Evolutionary conservation across 2,797 vertebrate genomes (phyloP).

Genomic region (Chelonia mydas): DNA sequence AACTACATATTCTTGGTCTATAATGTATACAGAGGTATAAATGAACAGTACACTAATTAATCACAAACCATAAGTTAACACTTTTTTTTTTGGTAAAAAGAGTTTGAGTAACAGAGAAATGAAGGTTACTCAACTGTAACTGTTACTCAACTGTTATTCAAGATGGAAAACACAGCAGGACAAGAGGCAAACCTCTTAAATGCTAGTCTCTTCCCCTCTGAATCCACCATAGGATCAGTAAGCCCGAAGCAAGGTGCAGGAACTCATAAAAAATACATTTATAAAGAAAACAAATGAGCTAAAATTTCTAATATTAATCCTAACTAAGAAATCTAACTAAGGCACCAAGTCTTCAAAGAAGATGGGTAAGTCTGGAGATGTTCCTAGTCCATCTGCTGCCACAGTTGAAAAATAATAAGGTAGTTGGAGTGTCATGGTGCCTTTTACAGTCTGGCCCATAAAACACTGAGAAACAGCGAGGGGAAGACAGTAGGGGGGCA

Average conservation of each 20-base stretch:
- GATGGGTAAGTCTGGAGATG: background rate
- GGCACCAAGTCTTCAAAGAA: background rate
- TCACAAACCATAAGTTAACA: background rate
- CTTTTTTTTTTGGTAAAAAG: too few species aligned
- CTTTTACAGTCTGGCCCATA: background rate
- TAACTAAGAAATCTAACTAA: background rate
- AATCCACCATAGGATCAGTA: background rate
- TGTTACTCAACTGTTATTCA: background rate
- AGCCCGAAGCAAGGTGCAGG: background rate
- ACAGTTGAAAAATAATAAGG: background rate
- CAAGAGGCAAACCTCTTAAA: background rate
- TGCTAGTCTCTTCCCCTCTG: background rate
- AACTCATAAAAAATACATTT: background rate
- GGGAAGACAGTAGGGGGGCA: background rate
- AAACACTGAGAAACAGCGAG: background rate
- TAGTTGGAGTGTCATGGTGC: background rate
- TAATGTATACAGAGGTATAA: accelerated
- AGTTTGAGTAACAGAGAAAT: conserved; percentile 12
- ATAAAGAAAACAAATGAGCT: background rate
- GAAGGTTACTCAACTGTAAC: background rate
- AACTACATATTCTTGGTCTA: background rate
- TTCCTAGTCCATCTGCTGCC: background rate
- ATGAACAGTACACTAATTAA: background rate
- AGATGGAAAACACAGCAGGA: background rate
- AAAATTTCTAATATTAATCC: background rate